Evolutionary conservation across 2,113 vertebrate genomes (phyloP), one percentile per base, ranked within the genome.

Genomic region (Gorilla gorilla): DNA sequence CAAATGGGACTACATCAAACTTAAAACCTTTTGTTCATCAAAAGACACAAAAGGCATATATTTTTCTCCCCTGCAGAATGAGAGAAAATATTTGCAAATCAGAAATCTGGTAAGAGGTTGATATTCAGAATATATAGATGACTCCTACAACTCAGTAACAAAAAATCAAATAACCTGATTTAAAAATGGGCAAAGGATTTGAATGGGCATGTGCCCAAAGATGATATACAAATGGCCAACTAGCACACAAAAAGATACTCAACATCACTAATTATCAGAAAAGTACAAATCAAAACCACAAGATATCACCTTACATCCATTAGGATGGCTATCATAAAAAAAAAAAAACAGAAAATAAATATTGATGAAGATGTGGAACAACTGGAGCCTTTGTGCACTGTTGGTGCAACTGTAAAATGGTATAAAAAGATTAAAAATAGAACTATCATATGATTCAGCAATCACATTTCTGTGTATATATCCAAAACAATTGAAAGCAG

Each of bases 251-350:
- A 84, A 95, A 90, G 38, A 68, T 48, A 32, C 17, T 38, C 57
- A 68, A 43, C 6, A 90, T 64, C 17, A 45, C 48, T 81, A n/a
- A 68, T 32, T 50, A 76, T 30, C 40, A 84, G 79, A 38, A 4
- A 95, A 95, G 90, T 57, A 38, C 48, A 90, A 90, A 90, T 68
- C 73, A 85, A 90, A 89, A 52, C 43, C 66, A 89, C n/a, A 50
- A 92, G 4, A 73, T 61, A 61, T 38, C 43, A 89, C 6, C 45
- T 94, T 48, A 89, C 3, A 94, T 2, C 68, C 10, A 83, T 66
- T 32, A 90, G 30, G 68, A 75, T 13, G 17, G 2, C 57, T 66
- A 94, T 8, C 30, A 85, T 6, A 45, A 76, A 50, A 78, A 68
- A 57, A 84, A 84, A 61, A 38, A 76, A 43, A 2, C 4, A 78